These are phyloP conservation scores for Microctonus aethiopoides DNA, from an alignment of 2,888 invertebrate species.

Conservation along the genomic window DNA sequence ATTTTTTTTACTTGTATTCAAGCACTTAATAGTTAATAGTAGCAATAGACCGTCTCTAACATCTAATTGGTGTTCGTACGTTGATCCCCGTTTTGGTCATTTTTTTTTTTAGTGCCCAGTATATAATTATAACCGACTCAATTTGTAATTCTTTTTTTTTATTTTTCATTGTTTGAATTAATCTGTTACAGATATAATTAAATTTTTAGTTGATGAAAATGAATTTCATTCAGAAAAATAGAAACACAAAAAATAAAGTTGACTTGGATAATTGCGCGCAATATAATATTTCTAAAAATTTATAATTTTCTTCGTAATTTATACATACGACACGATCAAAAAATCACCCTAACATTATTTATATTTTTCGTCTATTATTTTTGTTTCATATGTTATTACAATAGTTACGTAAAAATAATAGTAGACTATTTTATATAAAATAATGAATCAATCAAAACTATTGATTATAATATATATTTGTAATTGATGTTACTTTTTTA, in stretches of 20 bases:
- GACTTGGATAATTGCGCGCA: background rate
- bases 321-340: no score
- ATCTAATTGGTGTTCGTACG: conserved; percentile 67
- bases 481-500: background rate
- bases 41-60: conserved; percentile 64
- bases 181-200: no score
- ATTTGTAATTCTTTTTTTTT: conserved; percentile 25
- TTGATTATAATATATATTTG: conserved; percentile 22
- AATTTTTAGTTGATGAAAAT: no score
- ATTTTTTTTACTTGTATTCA: background rate
- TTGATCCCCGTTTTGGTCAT: conserved; percentile 64
- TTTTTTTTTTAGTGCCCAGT: conserved; percentile 44
- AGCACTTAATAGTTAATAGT: conserved; percentile 52
- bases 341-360: background rate
- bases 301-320: no score
- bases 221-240: background rate
- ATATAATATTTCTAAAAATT: no score
- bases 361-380: background rate
- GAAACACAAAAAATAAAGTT: background rate
- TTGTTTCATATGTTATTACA: background rate
- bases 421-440: background rate
- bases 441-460: background rate
- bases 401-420: background rate
- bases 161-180: background rate
- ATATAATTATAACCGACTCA: background rate